phyloP scores from a whole-genome alignment of 1,140 invertebrate species.

The Danaus melanippus region DNA sequence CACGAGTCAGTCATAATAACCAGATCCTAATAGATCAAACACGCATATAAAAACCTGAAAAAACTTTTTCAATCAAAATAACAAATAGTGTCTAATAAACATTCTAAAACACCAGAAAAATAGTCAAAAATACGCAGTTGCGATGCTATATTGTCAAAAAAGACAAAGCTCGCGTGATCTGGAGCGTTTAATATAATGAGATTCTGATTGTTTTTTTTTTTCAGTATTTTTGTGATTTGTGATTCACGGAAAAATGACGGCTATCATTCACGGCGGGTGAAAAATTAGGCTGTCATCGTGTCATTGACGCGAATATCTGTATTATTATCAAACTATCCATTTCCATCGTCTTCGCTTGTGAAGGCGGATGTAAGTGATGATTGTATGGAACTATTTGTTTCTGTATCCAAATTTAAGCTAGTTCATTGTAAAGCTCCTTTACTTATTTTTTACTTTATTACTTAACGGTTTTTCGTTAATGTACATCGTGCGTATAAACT shows the following conservation, averaged over 20 bases:
- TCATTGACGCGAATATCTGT: too few relatives aligned
- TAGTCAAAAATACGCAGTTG: constrained; percentile 2
- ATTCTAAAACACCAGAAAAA: constrained; percentile 23
- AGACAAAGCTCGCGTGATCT: constrained; percentile 33
- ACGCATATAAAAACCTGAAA: constrained; percentile 21
- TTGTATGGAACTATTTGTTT: too few relatives aligned
- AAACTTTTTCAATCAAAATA: constrained; percentile 34
- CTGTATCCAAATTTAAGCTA: too few relatives aligned
- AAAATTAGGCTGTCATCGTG: constrained; percentile 20
- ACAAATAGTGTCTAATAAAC: constrained; percentile 29
- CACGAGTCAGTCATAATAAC: too few relatives aligned
- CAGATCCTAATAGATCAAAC: neutral
- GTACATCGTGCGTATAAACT: too few relatives aligned
- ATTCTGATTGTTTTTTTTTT: constrained; percentile 32
- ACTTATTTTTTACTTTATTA: too few relatives aligned
- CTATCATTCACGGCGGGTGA: constrained; percentile 35
- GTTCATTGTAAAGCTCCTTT: too few relatives aligned
- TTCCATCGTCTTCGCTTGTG: too few relatives aligned
- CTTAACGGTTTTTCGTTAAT: too few relatives aligned
- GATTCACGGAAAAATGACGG: constrained; percentile 30
- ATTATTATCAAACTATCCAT: too few relatives aligned
- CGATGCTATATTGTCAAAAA: constrained; percentile 29
- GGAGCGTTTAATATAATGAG: constrained; percentile 32
- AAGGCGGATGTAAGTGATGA: too few relatives aligned
- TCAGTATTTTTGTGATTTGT: constrained; percentile 12